These are phyloP conservation scores for Battus philenor DNA, from an alignment of 1,140 invertebrate genomes.

Conservation along the genomic window DNA sequence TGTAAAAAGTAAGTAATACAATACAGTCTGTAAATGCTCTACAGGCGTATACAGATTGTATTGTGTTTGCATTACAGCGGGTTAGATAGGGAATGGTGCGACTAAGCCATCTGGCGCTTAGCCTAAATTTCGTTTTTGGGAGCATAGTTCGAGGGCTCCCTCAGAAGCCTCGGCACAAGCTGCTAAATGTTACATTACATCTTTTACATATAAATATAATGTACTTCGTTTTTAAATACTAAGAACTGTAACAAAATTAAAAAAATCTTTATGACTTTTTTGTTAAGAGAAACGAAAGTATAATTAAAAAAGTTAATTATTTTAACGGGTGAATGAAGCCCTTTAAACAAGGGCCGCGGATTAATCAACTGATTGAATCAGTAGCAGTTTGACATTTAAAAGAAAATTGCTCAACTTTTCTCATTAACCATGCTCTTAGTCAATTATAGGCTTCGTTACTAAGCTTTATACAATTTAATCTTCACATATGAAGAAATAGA, in stretches of 20 bases:
- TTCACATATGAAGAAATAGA: no score
- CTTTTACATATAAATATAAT: not conserved
- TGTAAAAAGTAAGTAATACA: no score
- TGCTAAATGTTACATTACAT: not conserved
- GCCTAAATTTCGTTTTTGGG: no score
- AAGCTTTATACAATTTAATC: not conserved
- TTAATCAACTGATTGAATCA: constrained; percentile 12
- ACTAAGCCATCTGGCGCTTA: no score
- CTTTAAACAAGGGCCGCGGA: not conserved
- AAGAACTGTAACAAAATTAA: not conserved
- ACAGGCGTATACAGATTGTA: no score
- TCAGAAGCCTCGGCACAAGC: no score
- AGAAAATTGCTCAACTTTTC: constrained; percentile 9
- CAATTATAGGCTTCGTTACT: not conserved
- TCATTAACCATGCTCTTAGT: constrained; percentile 5
- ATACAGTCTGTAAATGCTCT: no score
- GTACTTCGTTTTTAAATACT: not conserved
- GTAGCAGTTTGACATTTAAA: constrained; percentile 3
- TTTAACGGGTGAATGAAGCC: not conserved
- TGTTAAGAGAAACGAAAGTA: not conserved
- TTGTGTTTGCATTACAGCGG: no score
- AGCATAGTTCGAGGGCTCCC: no score
- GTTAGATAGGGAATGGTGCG: no score
- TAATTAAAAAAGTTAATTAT: not conserved
- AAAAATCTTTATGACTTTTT: not conserved